Percentiles rank a stretch among this genome's conserved stretches.
Conservation (phyloP, 2,888 invertebrate species). For the Monopis laevigella region DNA sequence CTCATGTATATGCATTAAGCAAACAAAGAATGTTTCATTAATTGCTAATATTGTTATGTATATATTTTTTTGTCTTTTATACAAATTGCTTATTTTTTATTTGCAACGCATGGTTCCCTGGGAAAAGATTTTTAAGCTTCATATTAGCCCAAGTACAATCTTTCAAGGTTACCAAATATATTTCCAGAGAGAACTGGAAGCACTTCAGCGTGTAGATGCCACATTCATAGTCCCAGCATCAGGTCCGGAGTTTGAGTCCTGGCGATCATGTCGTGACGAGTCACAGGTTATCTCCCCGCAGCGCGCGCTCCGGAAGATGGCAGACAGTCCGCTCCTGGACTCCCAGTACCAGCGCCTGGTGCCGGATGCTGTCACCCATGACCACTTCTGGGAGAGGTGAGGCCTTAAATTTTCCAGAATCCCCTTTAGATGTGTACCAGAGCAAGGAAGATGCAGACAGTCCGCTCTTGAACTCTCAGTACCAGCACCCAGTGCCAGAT, state of each 20-base stretch:
- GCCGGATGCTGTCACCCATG: constrained; percentile 74
- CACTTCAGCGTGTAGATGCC: constrained; percentile 75
- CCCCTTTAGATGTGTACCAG: too few species aligned
- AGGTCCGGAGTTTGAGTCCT: constrained; percentile 54
- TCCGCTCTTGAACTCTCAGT: constrained; percentile 67
- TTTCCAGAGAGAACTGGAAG: constrained; percentile 72
- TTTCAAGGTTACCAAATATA: constrained; percentile 9
- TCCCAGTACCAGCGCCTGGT: constrained; percentile 74
- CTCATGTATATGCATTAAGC: too few species aligned
- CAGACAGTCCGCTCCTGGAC: constrained; percentile 54
- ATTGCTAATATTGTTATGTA: neutral
- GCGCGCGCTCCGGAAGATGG: constrained; percentile 33
- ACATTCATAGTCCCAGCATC: constrained; percentile 78
- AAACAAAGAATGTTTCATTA: too few species aligned
- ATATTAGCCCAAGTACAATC: neutral
- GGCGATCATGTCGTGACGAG: constrained; percentile 44
- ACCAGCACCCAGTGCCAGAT: constrained; percentile 75
- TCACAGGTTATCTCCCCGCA: constrained; percentile 26
- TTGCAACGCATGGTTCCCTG: neutral
- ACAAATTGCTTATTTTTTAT: neutral
- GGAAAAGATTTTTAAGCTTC: neutral
- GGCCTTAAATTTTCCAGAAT: constrained; percentile 15
- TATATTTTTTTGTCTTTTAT: neutral
- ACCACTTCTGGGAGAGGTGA: constrained; percentile 82
- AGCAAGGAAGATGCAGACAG: constrained; percentile 34